phyloP scores from a whole-genome alignment of 2,888 invertebrate genomes.

The Dermolepida albohirtum region DNA sequence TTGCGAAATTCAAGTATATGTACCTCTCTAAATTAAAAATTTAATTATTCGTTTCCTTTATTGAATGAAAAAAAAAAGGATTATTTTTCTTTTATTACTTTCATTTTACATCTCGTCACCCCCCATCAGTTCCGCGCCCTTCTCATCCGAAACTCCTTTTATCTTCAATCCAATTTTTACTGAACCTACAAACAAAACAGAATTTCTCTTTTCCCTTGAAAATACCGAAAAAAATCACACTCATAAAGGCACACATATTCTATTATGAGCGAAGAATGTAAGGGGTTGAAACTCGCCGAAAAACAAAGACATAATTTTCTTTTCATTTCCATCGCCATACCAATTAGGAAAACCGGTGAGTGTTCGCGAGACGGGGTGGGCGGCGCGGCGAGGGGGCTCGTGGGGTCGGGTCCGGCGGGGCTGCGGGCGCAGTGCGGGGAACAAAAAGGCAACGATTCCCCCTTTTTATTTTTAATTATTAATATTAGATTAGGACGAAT shows the following conservation, averaged over 20 bases:
- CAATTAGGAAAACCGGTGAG: constrained; percentile 27
- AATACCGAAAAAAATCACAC: constrained; percentile 27
- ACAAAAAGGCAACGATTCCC: constrained; percentile 1
- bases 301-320: constrained; percentile 40
- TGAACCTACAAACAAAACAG: constrained; percentile 27
- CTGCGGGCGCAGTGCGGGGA: constrained; percentile 10
- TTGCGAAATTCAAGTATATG: too few species aligned
- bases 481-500: constrained; percentile 39
- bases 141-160: constrained; percentile 14
- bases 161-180: constrained; percentile 22
- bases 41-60: constrained; percentile 37
- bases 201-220: constrained; percentile 9
- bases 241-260: constrained; percentile 28
- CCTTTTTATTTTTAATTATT: constrained; percentile 37
- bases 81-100: constrained; percentile 36
- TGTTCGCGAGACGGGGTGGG: background rate
- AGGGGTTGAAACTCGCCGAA: constrained; percentile 17
- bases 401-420: background rate
- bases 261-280: constrained; percentile 15
- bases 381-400: background rate
- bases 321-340: constrained; percentile 33
- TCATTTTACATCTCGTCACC: constrained; percentile 4
- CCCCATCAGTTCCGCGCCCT: background rate
- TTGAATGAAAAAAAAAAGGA: constrained; percentile 28
- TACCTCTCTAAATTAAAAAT: constrained; percentile 28